Conservation (phyloP, 2,797 vertebrate species). For the Cichlasoma orientale region DNA sequence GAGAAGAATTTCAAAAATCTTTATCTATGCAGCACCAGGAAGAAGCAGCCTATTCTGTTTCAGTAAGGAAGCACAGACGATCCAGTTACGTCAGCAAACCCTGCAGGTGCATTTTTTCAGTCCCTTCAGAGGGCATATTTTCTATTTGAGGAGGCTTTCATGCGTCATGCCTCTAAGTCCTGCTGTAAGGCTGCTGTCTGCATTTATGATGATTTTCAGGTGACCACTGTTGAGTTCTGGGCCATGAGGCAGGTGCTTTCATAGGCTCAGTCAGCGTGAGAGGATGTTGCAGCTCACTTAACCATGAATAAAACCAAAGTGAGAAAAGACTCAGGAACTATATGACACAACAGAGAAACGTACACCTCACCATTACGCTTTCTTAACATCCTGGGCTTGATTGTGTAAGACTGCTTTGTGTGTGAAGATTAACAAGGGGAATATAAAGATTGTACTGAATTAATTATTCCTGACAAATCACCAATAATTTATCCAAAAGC, state of each 20-base stretch:
- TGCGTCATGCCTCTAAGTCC: constrained; percentile 21
- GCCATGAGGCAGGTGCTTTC: constrained; percentile 27
- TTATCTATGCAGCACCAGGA: not conserved
- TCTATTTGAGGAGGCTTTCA: constrained; percentile 32
- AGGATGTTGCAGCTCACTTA: constrained; percentile 9
- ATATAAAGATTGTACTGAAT: constrained; percentile 1
- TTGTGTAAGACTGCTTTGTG: not conserved
- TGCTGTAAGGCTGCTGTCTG: constrained; percentile 19
- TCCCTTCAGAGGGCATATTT: constrained; percentile 13
- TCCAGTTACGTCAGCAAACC: constrained; percentile 12
- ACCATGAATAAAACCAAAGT: not conserved
- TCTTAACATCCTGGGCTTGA: not conserved
- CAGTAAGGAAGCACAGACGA: constrained; percentile 15
- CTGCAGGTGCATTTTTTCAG: constrained; percentile 40
- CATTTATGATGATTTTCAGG: constrained; percentile 15
- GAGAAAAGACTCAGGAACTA: not conserved
- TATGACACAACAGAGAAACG: constrained; percentile 3
- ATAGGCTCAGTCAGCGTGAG: constrained; percentile 11
- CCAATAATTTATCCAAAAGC: constrained; percentile 3
- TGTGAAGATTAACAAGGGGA: not conserved
- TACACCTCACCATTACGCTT: not conserved
- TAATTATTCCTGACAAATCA: not conserved
- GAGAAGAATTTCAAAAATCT: not conserved
- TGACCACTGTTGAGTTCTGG: constrained; percentile 19
- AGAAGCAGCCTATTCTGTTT: constrained; percentile 25